phyloP scores from a whole-genome alignment of 1,140 invertebrate genomes.

The Drosophila mojavensis region DNA sequence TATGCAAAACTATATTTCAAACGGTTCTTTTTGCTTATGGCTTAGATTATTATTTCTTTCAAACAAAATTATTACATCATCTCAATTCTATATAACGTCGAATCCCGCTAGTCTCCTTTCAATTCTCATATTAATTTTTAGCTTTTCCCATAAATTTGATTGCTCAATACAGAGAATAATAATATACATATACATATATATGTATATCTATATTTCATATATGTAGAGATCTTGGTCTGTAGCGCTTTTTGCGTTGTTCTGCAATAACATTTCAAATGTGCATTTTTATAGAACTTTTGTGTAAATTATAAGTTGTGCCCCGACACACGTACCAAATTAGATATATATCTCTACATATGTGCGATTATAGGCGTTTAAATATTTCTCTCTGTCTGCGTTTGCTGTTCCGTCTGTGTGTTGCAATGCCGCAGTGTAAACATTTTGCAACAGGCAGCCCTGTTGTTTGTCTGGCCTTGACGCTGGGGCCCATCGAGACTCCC shows the following conservation, averaged over 20 bases:
- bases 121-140: not conserved
- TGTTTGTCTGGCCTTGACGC: constrained; percentile 40
- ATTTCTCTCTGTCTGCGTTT: not conserved
- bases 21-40: not conserved
- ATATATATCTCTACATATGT: constrained; percentile 4
- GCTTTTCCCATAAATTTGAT: constrained; percentile 12
- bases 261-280: constrained; percentile 22
- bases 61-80: constrained; percentile 9
- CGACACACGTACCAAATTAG: constrained; percentile 11
- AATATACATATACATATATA: not conserved
- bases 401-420: constrained; percentile 13
- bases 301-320: constrained; percentile 34
- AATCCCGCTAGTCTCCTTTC: not conserved
- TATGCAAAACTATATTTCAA: not conserved
- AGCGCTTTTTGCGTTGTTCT: not conserved
- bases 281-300: constrained; percentile 24
- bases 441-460: constrained; percentile 45
- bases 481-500: not conserved
- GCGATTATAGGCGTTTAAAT: constrained; percentile 17
- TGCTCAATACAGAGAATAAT: not conserved
- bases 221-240: not conserved
- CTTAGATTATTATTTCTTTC: not conserved
- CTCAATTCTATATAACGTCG: not conserved
- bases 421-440: constrained; percentile 38
- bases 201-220: constrained; percentile 1